Conservation (phyloP, 1,140 invertebrate genomes). For the Eurytemora carolleeae region DNA sequence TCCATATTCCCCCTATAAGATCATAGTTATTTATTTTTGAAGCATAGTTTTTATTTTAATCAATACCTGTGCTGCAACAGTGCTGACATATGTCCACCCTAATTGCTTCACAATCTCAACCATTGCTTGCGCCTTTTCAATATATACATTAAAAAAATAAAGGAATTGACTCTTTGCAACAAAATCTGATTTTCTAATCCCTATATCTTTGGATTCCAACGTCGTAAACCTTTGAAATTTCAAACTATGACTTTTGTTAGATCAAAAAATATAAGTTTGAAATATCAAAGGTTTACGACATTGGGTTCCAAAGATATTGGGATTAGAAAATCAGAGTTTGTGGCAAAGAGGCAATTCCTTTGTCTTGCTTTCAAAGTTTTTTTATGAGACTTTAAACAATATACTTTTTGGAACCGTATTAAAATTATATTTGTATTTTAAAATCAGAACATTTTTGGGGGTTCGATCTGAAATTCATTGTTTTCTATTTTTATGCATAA, state of each 20-base stretch:
- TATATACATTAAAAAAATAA: background rate
- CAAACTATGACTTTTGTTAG: too few relatives aligned
- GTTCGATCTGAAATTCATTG: too few relatives aligned
- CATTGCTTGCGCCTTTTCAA: conserved; percentile 44
- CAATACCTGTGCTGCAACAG: conserved; percentile 41
- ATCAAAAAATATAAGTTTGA: background rate
- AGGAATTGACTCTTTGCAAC: background rate
- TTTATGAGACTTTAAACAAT: too few relatives aligned
- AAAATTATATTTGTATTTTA: too few relatives aligned
- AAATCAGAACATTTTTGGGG: too few relatives aligned
- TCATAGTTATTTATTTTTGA: background rate
- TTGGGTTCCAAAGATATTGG: background rate
- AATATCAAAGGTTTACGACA: background rate
- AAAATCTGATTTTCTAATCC: background rate
- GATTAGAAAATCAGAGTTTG: too few relatives aligned
- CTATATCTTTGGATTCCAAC: too few relatives aligned
- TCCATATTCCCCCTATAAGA: background rate
- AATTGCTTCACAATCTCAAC: conserved; percentile 41
- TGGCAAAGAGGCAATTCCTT: too few relatives aligned
- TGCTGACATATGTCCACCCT: conserved; percentile 50
- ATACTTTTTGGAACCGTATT: too few relatives aligned
- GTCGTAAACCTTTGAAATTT: too few relatives aligned
- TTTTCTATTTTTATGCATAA: too few relatives aligned
- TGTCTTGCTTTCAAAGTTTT: too few relatives aligned
- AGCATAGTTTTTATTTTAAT: background rate